Evolutionary conservation across 2,888 invertebrate species (phyloP).

Genomic region (Nymphalis urticae): DNA sequence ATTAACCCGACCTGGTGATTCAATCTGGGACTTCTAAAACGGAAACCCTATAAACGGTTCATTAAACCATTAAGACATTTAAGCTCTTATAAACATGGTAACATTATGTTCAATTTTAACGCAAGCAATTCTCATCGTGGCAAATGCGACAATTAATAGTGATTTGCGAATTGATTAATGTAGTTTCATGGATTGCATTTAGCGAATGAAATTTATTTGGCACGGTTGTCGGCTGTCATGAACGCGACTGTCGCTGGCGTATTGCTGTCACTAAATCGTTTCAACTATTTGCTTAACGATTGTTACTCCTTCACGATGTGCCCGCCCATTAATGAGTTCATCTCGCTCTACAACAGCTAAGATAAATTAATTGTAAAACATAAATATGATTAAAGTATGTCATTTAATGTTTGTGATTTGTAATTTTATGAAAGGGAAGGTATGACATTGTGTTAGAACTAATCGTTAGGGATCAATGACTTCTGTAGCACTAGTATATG

Average conservation of each 20-base stretch:
- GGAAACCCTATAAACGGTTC: too few relatives aligned
- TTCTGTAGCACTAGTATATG: too few relatives aligned
- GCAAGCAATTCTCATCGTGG: constrained; percentile 1
- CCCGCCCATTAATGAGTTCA: constrained; percentile 12
- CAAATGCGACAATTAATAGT: constrained; percentile 16
- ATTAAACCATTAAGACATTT: too few relatives aligned
- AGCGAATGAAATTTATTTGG: constrained; percentile 26
- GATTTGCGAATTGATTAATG: constrained; percentile 21
- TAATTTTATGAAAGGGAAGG: too few relatives aligned
- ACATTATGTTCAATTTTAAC: background rate
- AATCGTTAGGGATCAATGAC: too few relatives aligned
- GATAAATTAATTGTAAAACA: background rate
- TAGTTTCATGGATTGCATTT: constrained; percentile 17
- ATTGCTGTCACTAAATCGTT: constrained; percentile 26
- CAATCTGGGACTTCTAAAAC: too few relatives aligned
- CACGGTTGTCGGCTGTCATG: constrained; percentile 13
- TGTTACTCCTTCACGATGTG: constrained; percentile 23
- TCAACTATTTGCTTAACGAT: constrained; percentile 26
- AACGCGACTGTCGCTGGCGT: constrained; percentile 17
- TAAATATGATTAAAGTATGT: background rate
- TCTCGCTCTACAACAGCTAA: background rate
- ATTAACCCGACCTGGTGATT: too few relatives aligned
- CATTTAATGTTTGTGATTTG: too few relatives aligned
- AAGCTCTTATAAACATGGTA: constrained; percentile 1
- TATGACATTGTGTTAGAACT: too few relatives aligned